These are phyloP conservation scores for Hanleya hanleyi DNA, from an alignment of 2,888 invertebrate species.

Conservation along the genomic window DNA sequence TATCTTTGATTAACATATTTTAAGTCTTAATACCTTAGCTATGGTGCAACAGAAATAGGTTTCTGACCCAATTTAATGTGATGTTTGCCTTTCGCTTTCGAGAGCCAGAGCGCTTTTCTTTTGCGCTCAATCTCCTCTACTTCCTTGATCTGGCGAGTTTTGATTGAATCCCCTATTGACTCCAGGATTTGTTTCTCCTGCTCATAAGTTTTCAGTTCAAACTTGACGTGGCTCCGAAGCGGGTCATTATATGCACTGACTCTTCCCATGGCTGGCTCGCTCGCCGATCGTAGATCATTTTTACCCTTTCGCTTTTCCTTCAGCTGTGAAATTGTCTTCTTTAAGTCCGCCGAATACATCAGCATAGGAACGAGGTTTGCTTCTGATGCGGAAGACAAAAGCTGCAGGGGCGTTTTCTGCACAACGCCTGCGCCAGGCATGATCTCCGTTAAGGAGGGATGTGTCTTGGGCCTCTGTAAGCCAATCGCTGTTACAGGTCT, in stretches of 20 bases:
- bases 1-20: no score
- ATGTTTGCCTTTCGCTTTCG: conserved; percentile 54
- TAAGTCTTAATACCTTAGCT: no score
- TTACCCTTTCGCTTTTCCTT: conserved; percentile 44
- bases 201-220: conserved; percentile 66
- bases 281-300: conserved; percentile 40
- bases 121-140: conserved; percentile 53
- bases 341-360: conserved; percentile 65
- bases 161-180: conserved; percentile 50
- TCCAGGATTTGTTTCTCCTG: conserved; percentile 59
- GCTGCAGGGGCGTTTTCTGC: conserved; percentile 27
- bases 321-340: conserved; percentile 48
- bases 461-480: neutral
- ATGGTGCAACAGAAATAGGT: no score
- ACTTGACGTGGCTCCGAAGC: conserved; percentile 62
- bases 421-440: conserved; percentile 47
- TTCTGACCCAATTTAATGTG: no score
- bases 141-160: conserved; percentile 42
- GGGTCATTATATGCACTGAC: conserved; percentile 67
- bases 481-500: conserved; percentile 5
- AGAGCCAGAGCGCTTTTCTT: conserved; percentile 59
- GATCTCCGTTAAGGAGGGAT: conserved; percentile 36
- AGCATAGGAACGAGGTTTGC: conserved; percentile 65
- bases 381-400: conserved; percentile 53
- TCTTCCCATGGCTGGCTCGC: conserved; percentile 51